A percentile compares a stretch with the other conserved stretches of the same genome.
Evolutionary conservation across 1,140 invertebrate genomes (phyloP).

Genomic region (Coptotermes formosanus): DNA sequence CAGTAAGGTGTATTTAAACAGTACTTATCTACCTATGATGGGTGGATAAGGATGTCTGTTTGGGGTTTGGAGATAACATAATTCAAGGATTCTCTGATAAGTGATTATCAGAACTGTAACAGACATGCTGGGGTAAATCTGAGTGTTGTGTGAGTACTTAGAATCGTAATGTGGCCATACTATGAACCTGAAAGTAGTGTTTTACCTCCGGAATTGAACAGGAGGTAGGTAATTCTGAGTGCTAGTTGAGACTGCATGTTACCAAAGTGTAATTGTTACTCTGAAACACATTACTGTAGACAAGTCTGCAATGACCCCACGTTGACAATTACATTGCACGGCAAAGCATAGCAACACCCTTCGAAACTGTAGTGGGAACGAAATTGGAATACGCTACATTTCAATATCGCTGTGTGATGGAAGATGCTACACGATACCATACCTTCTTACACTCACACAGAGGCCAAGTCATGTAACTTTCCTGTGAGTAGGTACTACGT

Average conservation of each 20-base stretch:
- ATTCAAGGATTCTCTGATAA: neutral
- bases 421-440: neutral
- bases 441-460: neutral
- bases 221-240: constrained; percentile 58
- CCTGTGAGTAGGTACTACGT: neutral
- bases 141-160: neutral
- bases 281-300: too few relatives aligned
- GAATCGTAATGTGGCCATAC: constrained; percentile 60
- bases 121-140: neutral
- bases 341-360: too few relatives aligned
- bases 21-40: neutral
- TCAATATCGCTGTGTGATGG: too few relatives aligned
- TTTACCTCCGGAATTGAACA: constrained; percentile 74
- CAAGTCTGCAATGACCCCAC: too few relatives aligned
- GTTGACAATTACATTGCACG: too few relatives aligned
- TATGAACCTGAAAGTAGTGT: constrained; percentile 75
- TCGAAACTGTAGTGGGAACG: too few relatives aligned
- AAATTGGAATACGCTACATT: too few relatives aligned
- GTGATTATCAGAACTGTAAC: neutral
- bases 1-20: neutral
- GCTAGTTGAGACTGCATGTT: too few relatives aligned
- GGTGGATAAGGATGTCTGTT: neutral
- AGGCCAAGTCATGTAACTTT: neutral
- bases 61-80: neutral
- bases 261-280: too few relatives aligned